Conservation (phyloP, 2,113 vertebrate genomes). For the Tauraco erythrolophus region DNA sequence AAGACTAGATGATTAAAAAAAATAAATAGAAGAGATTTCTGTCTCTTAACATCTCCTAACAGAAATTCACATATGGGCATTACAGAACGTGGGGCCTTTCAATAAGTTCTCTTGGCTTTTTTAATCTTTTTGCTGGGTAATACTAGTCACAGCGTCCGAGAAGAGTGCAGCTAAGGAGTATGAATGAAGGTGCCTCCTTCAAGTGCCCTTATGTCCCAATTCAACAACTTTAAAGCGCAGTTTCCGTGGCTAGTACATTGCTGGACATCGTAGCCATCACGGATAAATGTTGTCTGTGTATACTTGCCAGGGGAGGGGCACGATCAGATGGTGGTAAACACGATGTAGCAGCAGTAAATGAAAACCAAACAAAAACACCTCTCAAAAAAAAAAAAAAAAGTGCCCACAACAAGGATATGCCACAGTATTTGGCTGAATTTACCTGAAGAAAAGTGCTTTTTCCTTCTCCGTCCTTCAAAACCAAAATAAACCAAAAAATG, state of each 20-base stretch:
- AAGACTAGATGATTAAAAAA: background rate
- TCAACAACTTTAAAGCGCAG: background rate
- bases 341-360: background rate
- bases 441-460: background rate
- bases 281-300: background rate
- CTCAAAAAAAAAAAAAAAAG: too few relatives aligned
- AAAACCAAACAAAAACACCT: background rate
- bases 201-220: background rate
- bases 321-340: background rate
- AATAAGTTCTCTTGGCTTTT: background rate
- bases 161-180: background rate
- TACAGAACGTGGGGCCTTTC: background rate
- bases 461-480: background rate
- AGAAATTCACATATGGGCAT: background rate
- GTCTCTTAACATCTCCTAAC: background rate
- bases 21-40: background rate
- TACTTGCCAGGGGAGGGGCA: background rate
- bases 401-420: background rate
- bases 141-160: background rate
- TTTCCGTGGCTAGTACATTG: background rate
- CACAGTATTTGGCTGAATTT: background rate
- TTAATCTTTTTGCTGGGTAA: background rate
- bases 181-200: background rate
- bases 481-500: background rate
- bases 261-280: background rate